phyloP scores from a whole-genome alignment of 2,797 vertebrate genomes.

The Leptatherina wallacei region DNA sequence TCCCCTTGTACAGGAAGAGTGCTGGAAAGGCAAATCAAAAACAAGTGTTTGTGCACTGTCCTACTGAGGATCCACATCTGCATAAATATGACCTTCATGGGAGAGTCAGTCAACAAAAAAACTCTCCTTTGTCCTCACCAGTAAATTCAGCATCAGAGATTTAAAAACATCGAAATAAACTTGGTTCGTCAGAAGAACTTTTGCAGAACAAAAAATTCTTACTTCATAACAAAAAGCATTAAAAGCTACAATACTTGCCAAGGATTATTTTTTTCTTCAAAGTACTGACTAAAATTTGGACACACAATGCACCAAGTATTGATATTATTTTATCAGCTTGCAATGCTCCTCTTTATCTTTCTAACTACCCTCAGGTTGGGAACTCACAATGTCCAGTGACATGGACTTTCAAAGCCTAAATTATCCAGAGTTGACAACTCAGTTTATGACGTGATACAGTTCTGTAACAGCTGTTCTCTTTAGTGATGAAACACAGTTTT shows the following conservation, averaged over 20 bases:
- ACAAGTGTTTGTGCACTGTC: neutral
- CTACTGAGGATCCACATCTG: constrained; percentile 1
- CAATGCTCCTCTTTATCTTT: neutral
- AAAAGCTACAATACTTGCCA: neutral
- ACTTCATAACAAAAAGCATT: neutral
- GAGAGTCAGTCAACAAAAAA: neutral
- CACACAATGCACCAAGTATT: neutral
- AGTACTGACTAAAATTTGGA: neutral
- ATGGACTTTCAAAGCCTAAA: no score
- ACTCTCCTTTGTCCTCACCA: neutral
- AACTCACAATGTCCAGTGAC: neutral
- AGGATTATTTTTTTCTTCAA: neutral
- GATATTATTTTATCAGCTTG: neutral
- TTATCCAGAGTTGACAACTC: no score
- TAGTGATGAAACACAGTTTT: neutral
- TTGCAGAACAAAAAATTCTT: neutral
- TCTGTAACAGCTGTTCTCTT: constrained; percentile 29
- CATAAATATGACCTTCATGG: neutral
- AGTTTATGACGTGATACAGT: neutral
- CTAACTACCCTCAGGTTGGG: neutral
- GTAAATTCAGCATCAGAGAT: neutral
- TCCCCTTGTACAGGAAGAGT: neutral
- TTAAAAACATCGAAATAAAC: neutral
- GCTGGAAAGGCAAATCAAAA: neutral
- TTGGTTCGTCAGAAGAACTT: neutral